Percentiles rank a stretch among this genome's conserved stretches.
These are phyloP conservation scores for Limonius californicus DNA, from an alignment of 1,140 invertebrate genomes.

Conservation along the genomic window DNA sequence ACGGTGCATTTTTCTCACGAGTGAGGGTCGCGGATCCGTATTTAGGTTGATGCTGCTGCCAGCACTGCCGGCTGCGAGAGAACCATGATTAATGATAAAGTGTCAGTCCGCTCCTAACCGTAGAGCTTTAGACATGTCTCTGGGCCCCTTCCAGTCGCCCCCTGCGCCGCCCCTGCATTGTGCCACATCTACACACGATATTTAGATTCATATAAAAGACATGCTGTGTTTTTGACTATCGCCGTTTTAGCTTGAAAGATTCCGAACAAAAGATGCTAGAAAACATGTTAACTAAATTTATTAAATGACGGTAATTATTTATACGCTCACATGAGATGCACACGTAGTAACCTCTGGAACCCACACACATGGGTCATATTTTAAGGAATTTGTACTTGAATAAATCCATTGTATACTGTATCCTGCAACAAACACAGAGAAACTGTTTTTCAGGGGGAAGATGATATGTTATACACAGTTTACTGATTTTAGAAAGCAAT, in stretches of 20 bases:
- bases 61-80: slow-evolving; percentile 39
- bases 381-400: too few relatives aligned
- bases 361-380: too few relatives aligned
- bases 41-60: slow-evolving; percentile 44
- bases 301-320: background rate
- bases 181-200: slow-evolving; percentile 44
- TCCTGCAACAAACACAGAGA: too few relatives aligned
- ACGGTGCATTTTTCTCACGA: slow-evolving; percentile 40
- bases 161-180: slow-evolving; percentile 38
- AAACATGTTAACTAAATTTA: slow-evolving; percentile 4
- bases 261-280: slow-evolving; percentile 36
- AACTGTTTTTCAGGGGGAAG: too few relatives aligned
- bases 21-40: slow-evolving; percentile 35
- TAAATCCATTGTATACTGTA: too few relatives aligned
- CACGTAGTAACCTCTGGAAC: background rate
- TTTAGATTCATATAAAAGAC: slow-evolving; percentile 46
- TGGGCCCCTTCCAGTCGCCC: slow-evolving; percentile 35
- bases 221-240: slow-evolving; percentile 46
- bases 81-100: slow-evolving; percentile 45
- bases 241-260: slow-evolving; percentile 44
- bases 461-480: too few relatives aligned
- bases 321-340: background rate
- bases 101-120: slow-evolving; percentile 45
- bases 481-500: too few relatives aligned
- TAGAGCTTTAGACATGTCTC: slow-evolving; percentile 47